Evolutionary conservation across 1,140 invertebrate genomes (phyloP).

Genomic region (Cryptotermes secundus): DNA sequence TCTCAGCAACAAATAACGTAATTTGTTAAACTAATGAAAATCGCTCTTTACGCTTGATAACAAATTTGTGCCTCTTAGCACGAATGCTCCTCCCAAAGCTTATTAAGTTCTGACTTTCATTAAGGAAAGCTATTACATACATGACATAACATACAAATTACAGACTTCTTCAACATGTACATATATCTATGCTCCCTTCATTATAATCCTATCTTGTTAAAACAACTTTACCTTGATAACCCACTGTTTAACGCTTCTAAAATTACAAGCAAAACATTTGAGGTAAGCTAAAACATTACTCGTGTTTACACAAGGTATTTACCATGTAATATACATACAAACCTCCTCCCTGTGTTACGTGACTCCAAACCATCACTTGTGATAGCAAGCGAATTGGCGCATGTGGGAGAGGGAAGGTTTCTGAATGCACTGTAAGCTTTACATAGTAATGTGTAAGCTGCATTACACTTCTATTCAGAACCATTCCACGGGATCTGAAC

Average conservation of each 20-base stretch:
- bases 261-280: conserved; percentile 5
- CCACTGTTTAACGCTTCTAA: background rate
- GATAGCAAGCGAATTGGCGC: conserved; percentile 5
- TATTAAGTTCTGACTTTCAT: background rate
- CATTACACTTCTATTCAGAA: background rate
- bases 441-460: background rate
- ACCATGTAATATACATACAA: background rate
- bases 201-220: background rate
- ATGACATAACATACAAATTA: background rate
- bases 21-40: background rate
- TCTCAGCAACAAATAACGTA: too few species aligned
- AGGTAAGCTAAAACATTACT: background rate
- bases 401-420: background rate
- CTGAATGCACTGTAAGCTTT: background rate
- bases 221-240: conserved; percentile 3
- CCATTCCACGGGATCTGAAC: background rate
- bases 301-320: background rate
- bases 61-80: background rate
- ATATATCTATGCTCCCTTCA: background rate
- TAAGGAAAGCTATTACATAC: background rate
- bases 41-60: background rate
- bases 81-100: background rate
- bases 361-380: background rate
- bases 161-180: background rate
- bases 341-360: background rate